These are phyloP conservation scores for Bettongia penicillata DNA, from an alignment of 2,113 vertebrate species.

Conservation along the genomic window DNA sequence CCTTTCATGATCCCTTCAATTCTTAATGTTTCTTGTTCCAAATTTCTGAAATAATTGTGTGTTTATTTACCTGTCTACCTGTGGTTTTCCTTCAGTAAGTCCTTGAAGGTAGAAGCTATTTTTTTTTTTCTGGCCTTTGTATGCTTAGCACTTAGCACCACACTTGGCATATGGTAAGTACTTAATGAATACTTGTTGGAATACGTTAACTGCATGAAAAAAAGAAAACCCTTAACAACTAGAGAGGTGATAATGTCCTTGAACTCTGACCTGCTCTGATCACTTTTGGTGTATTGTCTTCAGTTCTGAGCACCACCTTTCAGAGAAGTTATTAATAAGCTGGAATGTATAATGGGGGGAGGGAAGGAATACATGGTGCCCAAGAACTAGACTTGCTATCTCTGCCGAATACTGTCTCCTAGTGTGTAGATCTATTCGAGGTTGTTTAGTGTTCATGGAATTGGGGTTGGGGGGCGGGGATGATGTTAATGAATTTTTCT, in stretches of 20 bases:
- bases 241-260: neutral
- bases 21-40: neutral
- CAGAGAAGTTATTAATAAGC: neutral
- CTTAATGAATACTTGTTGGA: neutral
- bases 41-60: neutral
- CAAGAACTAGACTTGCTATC: neutral
- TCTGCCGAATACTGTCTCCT: neutral
- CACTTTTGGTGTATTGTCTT: neutral
- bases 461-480: too few species aligned
- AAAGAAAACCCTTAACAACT: neutral
- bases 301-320: neutral
- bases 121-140: neutral
- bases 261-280: neutral
- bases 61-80: neutral
- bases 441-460: neutral
- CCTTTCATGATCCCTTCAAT: neutral
- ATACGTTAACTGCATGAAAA: neutral
- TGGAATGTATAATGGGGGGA: neutral
- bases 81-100: neutral
- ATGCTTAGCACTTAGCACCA: neutral
- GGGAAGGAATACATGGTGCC: too few species aligned
- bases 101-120: neutral
- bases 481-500: neutral
- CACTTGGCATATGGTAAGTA: neutral
- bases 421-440: neutral